Evolutionary conservation across 2,888 invertebrate species (phyloP).

Genomic region (Tromatobia lineatoria): DNA sequence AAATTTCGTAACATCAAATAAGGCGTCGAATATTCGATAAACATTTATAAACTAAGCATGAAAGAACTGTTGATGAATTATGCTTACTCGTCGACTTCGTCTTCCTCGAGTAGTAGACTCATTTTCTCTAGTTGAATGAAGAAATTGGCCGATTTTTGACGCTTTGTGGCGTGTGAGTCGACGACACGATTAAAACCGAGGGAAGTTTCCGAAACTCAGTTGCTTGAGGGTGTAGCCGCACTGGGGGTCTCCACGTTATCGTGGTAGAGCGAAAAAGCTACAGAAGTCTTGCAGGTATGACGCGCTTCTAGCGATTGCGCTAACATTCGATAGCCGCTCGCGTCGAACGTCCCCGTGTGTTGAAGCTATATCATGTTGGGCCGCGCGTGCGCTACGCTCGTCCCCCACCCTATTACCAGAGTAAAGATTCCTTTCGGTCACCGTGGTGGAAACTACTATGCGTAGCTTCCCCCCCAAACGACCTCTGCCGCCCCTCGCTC

Average conservation of each 20-base stretch:
- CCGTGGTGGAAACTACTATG: slow-evolving; percentile 45
- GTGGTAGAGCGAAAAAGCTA: slow-evolving; percentile 30
- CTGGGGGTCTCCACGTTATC: slow-evolving; percentile 35
- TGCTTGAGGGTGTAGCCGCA: slow-evolving; percentile 60
- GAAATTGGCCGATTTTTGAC: neutral
- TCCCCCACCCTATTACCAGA: slow-evolving; percentile 59
- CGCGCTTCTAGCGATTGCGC: slow-evolving; percentile 63
- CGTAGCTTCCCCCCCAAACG: neutral
- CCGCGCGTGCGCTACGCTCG: slow-evolving; percentile 54
- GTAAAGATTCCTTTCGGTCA: slow-evolving; percentile 72
- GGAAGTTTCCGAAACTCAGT: neutral
- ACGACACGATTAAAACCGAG: neutral
- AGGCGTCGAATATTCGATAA: neutral
- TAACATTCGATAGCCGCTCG: slow-evolving; percentile 61
- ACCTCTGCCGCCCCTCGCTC: neutral
- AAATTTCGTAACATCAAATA: neutral
- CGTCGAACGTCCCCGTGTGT: slow-evolving; percentile 43
- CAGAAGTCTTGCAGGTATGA: slow-evolving; percentile 60
- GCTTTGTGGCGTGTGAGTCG: neutral
- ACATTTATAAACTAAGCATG: neutral
- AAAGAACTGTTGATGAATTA: slow-evolving; percentile 16
- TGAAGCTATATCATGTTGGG: slow-evolving; percentile 29
- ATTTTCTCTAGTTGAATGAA: slow-evolving; percentile 57
- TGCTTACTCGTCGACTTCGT: slow-evolving; percentile 82
- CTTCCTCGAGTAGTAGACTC: slow-evolving; percentile 79